A percentile compares a stretch with the other conserved stretches of the same genome.
Evolutionary conservation across 1,140 invertebrate genomes (phyloP).

Genomic region (Aphidius ervi): DNA sequence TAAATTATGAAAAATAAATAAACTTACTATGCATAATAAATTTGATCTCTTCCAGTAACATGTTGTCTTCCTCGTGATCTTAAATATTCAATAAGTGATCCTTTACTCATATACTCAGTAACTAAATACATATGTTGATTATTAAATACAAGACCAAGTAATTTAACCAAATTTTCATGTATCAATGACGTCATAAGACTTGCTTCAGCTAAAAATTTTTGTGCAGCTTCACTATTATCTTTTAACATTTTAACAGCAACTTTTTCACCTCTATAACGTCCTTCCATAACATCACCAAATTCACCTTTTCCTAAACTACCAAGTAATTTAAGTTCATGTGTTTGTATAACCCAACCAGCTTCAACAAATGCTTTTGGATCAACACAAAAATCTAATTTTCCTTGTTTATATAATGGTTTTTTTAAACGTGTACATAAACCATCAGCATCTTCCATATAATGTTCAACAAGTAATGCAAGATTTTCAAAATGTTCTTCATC

Average conservation of each 20-base stretch:
- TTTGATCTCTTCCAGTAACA: slow-evolving; percentile 95
- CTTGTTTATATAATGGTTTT: slow-evolving; percentile 79
- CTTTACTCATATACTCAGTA: slow-evolving; percentile 99
- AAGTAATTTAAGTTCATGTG: slow-evolving; percentile 75
- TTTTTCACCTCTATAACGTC: slow-evolving; percentile 79
- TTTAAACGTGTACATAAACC: slow-evolving; percentile 92
- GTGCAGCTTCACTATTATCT: slow-evolving; percentile 87
- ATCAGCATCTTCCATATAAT: slow-evolving; percentile 97
- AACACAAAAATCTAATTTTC: slow-evolving; percentile 64
- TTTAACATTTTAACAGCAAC: slow-evolving; percentile 98
- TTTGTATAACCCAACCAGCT: slow-evolving; percentile 87
- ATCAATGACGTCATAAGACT: slow-evolving; percentile 95
- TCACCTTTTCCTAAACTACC: slow-evolving; percentile 98
- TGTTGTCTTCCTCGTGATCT: slow-evolving; percentile 90
- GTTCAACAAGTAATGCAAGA: slow-evolving; percentile 91
- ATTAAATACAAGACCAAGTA: slow-evolving; percentile 90
- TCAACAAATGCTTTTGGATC: slow-evolving; percentile 73
- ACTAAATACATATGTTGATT: slow-evolving; percentile 87
- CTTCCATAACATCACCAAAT: slow-evolving; percentile 96
- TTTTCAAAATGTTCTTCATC: slow-evolving; percentile 98
- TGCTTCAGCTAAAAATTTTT: slow-evolving; percentile 90
- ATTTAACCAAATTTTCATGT: slow-evolving; percentile 94
- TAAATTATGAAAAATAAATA: slow-evolving; percentile 14
- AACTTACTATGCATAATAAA: slow-evolving; percentile 91
- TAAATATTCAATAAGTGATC: slow-evolving; percentile 96